Evolutionary conservation across 2,113 vertebrate species (phyloP), one percentile per base, ranked within the genome.

Genomic region (Saccopteryx leptura): DNA sequence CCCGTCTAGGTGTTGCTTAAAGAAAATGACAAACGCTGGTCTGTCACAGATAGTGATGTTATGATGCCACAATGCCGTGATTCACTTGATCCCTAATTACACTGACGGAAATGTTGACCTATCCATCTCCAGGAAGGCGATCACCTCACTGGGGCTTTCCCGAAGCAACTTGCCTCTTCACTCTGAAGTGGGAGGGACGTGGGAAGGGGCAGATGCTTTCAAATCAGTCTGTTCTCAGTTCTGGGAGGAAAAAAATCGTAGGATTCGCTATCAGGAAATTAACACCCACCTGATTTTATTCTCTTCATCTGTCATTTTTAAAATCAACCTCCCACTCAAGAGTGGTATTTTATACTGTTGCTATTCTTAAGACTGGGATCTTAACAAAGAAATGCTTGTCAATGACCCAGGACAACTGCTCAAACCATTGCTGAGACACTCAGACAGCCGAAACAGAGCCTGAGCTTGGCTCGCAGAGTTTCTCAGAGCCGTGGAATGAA

Each of bases 331-430:
- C 56, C 84, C 68, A 61, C 39, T 24, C 24, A 26, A n/a, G 31
- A 52, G 15, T 71, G 65, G 71, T n/a, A 48, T 69, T 88, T 84
- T 81, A 60, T 52, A 69, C 48, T 26, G 15, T 2, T 23, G 60
- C 88, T 31, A 50, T 24, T 86, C 61, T 76, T 48, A 92, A 79
- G 87, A 90, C 50, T 81, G 89, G 54, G n/a, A 66, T 15, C 60
- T 39, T 52, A 65, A 74, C 75, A 46, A 91, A 94, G 90, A 83
- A 90, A 90, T 61, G 3, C 58, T 71, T 88, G 26, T 13, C 7
- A 58, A 33, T 28, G 11, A 66, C 1, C 6, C 21, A 7, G 58
- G 79, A 76, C 84, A 84, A 46, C n/a, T 61, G 50, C 68, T 91
- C 18, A 60, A 14, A 66, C 76, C 66, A 63, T 75, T 1, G 0